These are phyloP conservation scores for Drosophila ercepeae DNA, from an alignment of 1,140 invertebrate species.

Conservation along the genomic window DNA sequence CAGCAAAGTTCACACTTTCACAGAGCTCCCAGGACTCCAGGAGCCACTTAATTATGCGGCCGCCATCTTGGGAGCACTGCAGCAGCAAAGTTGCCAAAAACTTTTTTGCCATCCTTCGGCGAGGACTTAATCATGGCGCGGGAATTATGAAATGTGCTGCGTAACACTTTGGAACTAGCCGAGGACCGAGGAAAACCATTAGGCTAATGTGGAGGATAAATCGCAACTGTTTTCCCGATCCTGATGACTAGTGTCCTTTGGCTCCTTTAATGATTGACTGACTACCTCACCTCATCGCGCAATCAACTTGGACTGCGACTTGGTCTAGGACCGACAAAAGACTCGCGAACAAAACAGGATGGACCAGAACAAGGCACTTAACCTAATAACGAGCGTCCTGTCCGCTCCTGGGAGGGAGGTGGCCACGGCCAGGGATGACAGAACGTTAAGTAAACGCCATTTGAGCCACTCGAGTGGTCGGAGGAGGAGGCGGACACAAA, in stretches of 20 bases:
- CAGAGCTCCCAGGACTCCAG: conserved; percentile 3
- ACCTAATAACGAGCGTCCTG: conserved; percentile 70
- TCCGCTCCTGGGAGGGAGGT: conserved; percentile 9
- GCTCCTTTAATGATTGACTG: not conserved
- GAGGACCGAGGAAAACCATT: conserved; percentile 71
- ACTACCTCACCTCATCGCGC: not conserved
- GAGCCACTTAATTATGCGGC: conserved; percentile 65
- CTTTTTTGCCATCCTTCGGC: conserved; percentile 30
- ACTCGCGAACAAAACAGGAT: not conserved
- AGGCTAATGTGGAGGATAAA: conserved; percentile 60
- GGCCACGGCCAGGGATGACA: conserved; percentile 35
- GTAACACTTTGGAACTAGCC: conserved; percentile 40
- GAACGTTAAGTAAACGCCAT: conserved; percentile 79
- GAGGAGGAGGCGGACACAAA: conserved; percentile 7
- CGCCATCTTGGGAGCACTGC: conserved; percentile 37
- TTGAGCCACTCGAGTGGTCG: conserved; percentile 38
- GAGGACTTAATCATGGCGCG: conserved; percentile 72
- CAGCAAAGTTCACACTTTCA: conserved; percentile 57
- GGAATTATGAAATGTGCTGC: conserved; percentile 81
- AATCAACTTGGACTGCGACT: too few relatives aligned
- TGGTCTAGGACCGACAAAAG: conserved; percentile 8
- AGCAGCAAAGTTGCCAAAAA: conserved; percentile 49
- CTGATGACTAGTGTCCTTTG: conserved; percentile 9
- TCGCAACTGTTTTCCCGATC: conserved; percentile 1
- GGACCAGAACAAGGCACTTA: conserved; percentile 62